Base-by-base conservation (phyloP, 2,797 vertebrate genomes). In the Poeciliopsis presidionis region DNA sequence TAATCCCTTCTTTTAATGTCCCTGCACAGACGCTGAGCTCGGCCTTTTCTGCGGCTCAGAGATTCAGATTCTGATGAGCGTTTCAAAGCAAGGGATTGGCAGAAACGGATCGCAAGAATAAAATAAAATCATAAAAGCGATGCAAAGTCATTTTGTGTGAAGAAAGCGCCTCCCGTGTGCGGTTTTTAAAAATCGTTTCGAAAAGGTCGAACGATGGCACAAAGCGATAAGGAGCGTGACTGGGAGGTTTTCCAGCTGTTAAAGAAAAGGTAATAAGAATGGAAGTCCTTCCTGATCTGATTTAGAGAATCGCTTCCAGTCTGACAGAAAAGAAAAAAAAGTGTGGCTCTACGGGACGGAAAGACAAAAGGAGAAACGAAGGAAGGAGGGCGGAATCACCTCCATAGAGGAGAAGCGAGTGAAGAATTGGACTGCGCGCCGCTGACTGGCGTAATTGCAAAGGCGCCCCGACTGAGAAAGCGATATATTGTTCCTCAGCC, bases 1-100 rank as follows among this genome's bases (percentile, higher is more conserved):
- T 94, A 91, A 93, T 93, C 92, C 90, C 77, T 89, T 87, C 88
- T 88, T 91, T 91, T 92, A 86, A 93, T 92, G 90, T 82, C 77
- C 83, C 86, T 80, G 83, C 84, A 87, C 88, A 91, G 86, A 86
- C 55, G 67, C 77, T 65, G 80, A 87, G 79, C 88, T 82, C 51
- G 79, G 88, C 88, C 84, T 80, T 65, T 80, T 80, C 82, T 80
- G 89, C 81, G 84, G 90, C 87, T 84, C 70, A 72, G 74, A 93
- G 92, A 94, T 92, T 89, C 82, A 76, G 75, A 90, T 89, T 93
- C 83, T 89, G 92, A 94, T 91, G 85, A 89, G 84, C 73, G 41
- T 90, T 93, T 92, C 73, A 93, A 93, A 91, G 88, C 83, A 83
- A 53, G 86, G 79, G 59, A 86, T 92, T 87, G 87, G 61, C 70